Percentiles rank a stretch among this genome's conserved stretches.
phyloP scores from a whole-genome alignment of 2,888 invertebrate species.

The Tillus elongatus region DNA sequence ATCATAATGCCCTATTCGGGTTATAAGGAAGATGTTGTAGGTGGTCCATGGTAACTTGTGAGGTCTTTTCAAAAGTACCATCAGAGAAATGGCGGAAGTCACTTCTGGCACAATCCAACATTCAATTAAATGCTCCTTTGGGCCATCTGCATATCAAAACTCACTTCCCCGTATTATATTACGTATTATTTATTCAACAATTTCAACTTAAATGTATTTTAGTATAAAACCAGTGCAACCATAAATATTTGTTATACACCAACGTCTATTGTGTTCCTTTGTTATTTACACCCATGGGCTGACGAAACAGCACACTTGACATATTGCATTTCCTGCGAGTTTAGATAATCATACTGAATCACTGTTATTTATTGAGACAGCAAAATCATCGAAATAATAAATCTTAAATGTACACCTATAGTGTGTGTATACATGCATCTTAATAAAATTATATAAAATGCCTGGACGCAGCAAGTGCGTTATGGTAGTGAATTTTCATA shows the following conservation, averaged over 20 bases:
- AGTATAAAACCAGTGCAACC: not conserved
- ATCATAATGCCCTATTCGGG: slow-evolving; percentile 23
- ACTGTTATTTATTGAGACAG: no score
- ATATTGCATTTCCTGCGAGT: no score
- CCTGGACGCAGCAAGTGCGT: no score
- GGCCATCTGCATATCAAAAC: not conserved
- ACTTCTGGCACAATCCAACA: slow-evolving; percentile 14
- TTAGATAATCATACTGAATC: no score
- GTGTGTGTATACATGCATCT: no score
- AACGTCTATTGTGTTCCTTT: not conserved
- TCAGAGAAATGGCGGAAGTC: slow-evolving; percentile 21
- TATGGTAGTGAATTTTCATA: no score
- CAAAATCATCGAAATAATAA: no score
- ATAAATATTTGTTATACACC: slow-evolving; percentile 4
- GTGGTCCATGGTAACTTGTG: slow-evolving; percentile 21
- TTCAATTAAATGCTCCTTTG: slow-evolving; percentile 6
- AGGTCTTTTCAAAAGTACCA: slow-evolving; percentile 21
- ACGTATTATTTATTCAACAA: slow-evolving; percentile 3
- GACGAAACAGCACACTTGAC: no score
- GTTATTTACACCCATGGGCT: not conserved
- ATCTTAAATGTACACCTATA: no score
- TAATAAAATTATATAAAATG: no score
- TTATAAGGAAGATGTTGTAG: no score
- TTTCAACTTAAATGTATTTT: not conserved
- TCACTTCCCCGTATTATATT: not conserved